Evolutionary conservation across 2,888 invertebrate species (phyloP).

Genomic region (Epiblema foenella): DNA sequence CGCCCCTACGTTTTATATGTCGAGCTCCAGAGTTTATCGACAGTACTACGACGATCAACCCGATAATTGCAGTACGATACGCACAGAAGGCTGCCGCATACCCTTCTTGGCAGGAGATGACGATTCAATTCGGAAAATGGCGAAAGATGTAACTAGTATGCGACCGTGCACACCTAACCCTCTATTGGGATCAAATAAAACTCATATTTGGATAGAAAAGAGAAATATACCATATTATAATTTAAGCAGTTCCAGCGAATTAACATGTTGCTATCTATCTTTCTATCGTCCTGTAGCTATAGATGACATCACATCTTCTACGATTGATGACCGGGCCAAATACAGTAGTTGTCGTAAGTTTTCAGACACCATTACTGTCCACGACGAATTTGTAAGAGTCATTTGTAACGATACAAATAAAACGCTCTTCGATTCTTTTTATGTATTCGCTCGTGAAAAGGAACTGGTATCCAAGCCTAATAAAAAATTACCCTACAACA

Average conservation of each 20-base stretch:
- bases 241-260: slow-evolving; percentile 60
- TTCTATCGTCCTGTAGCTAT: slow-evolving; percentile 77
- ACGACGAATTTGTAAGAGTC: slow-evolving; percentile 87
- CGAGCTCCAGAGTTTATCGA: not conserved
- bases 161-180: slow-evolving; percentile 75
- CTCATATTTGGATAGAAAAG: slow-evolving; percentile 79
- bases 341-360: slow-evolving; percentile 76
- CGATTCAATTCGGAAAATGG: slow-evolving; percentile 68
- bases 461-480: slow-evolving; percentile 43
- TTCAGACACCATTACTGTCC: slow-evolving; percentile 61
- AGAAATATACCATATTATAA: slow-evolving; percentile 75
- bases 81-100: slow-evolving; percentile 86
- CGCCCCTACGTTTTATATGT: not conserved
- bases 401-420: slow-evolving; percentile 76
- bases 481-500: slow-evolving; percentile 74
- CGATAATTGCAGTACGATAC: slow-evolving; percentile 65
- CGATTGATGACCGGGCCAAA: slow-evolving; percentile 67
- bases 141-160: slow-evolving; percentile 47
- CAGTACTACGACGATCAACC: not conserved
- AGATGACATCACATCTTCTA: slow-evolving; percentile 61
- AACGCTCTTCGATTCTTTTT: slow-evolving; percentile 13
- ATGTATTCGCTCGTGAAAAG: slow-evolving; percentile 5
- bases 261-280: slow-evolving; percentile 84
- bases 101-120: slow-evolving; percentile 85
- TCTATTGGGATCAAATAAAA: slow-evolving; percentile 81